Conservation (phyloP, 1,140 invertebrate genomes). For the Drosophila sechellia region DNA sequence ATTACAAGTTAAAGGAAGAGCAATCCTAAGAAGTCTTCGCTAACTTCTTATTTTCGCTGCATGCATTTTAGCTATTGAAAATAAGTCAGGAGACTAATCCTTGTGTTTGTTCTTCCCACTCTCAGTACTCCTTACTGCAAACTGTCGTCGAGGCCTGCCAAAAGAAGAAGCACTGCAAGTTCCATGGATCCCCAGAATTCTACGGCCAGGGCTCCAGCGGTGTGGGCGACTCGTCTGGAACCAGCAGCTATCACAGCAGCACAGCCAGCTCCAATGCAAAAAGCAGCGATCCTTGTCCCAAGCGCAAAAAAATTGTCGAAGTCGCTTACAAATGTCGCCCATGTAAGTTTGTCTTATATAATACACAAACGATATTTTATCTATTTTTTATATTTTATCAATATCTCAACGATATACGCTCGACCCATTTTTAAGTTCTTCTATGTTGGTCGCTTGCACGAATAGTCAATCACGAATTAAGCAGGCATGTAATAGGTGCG, state of each 20-base stretch:
- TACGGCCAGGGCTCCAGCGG: slow-evolving; percentile 87
- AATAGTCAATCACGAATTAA: too few relatives aligned
- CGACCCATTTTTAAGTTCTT: too few relatives aligned
- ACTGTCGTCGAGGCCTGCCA: slow-evolving; percentile 96
- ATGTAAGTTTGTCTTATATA: slow-evolving; percentile 89
- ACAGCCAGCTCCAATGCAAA: slow-evolving; percentile 74
- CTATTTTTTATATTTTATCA: too few relatives aligned
- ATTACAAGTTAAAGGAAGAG: too few relatives aligned
- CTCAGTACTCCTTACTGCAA: slow-evolving; percentile 95
- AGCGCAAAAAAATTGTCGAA: slow-evolving; percentile 94
- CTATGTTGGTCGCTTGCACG: too few relatives aligned
- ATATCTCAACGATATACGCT: too few relatives aligned
- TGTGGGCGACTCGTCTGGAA: slow-evolving; percentile 75
- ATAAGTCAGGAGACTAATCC: slow-evolving; percentile 38
- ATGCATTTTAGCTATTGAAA: too few relatives aligned
- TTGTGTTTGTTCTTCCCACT: slow-evolving; percentile 31
- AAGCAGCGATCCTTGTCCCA: slow-evolving; percentile 92
- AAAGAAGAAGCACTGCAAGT: slow-evolving; percentile 94
- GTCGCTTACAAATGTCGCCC: slow-evolving; percentile 97
- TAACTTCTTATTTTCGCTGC: too few relatives aligned
- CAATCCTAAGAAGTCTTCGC: not conserved
- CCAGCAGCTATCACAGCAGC: slow-evolving; percentile 78
- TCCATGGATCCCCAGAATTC: slow-evolving; percentile 91
- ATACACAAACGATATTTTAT: not conserved
- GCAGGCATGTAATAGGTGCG: too few relatives aligned